Base-by-base conservation (phyloP, 2,113 vertebrate species). In the Cyanoderma ruficeps region DNA sequence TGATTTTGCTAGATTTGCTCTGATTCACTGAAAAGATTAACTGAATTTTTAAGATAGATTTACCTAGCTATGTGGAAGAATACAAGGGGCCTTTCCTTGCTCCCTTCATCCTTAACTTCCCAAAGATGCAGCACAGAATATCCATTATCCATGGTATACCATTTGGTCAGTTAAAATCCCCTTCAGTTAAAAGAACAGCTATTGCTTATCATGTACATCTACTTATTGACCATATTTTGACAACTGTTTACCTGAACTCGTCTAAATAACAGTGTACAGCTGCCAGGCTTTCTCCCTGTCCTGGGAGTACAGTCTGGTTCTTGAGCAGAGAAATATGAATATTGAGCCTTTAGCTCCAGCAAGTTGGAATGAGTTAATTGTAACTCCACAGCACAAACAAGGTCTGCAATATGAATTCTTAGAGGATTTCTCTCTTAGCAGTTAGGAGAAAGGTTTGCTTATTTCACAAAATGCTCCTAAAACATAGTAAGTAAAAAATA, bases 391-490 rank as follows among this genome's bases (percentile, higher is more conserved):
- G 70, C 52, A 57, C 0, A 0, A 77, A 56, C 64, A 44, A 60
- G 35, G 64, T 88, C 76, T 10, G 3, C 60, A 63, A 6, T 17
- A 49, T 1, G 7, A 96, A 71, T 47, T 57, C 46, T 47, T 39
- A 24, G 65, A 83, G 72, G 42, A 50, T 79, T 70, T 85, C 64
- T 91, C 55, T 67, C 60, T 57, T 42, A 47, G 87, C 60, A 77
- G 35, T 65, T 7, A 44, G 79, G 23, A 84, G 42, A 50, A 91
- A 82, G 19, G 30, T 87, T 82, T 64, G 59, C 70, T 83, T 52
- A 39, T 94, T 93, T 95, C 83, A 92, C 76, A 81, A 47, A 92
- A 41, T 64, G 56, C 65, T 89, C 49, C 61, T 76, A 61, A 93
- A 93, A 42, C 24, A 22, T 71, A 68, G 84, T 85, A 88, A 90